Percentiles rank a stretch among this genome's conserved stretches.
Evolutionary conservation across 2,113 vertebrate species (phyloP).

Genomic region (Cynopterus brachyotis): DNA sequence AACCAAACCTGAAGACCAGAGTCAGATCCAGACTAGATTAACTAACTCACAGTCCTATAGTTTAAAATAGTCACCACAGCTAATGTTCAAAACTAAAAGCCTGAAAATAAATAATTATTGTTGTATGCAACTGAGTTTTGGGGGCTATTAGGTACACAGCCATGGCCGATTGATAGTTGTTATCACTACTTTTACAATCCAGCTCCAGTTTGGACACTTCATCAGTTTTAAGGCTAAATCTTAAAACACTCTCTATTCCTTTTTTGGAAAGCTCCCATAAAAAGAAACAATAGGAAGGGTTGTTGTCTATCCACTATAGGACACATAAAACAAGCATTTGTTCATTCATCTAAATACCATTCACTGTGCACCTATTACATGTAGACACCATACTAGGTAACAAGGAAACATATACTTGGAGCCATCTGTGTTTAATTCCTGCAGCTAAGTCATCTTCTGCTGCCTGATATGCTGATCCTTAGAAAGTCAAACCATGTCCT

Average conservation of each 20-base stretch:
- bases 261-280: neutral
- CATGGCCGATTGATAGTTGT: neutral
- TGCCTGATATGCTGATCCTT: constrained; percentile 23
- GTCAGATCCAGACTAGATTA: neutral
- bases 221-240: neutral
- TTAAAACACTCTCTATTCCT: neutral
- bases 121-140: neutral
- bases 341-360: neutral
- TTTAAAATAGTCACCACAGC: neutral
- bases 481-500: constrained; percentile 26
- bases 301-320: neutral
- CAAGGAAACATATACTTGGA: constrained; percentile 21
- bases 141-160: neutral
- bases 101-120: neutral
- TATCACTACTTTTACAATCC: neutral
- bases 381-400: neutral
- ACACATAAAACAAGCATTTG: neutral
- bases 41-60: neutral
- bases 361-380: constrained; percentile 47
- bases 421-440: constrained; percentile 37
- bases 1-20: neutral
- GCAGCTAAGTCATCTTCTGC: neutral
- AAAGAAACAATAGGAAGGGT: neutral
- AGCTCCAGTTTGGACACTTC: neutral
- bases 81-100: constrained; percentile 13